phyloP scores from a whole-genome alignment of 1,140 invertebrate genomes.

The Caenorhabditis briggsae region DNA sequence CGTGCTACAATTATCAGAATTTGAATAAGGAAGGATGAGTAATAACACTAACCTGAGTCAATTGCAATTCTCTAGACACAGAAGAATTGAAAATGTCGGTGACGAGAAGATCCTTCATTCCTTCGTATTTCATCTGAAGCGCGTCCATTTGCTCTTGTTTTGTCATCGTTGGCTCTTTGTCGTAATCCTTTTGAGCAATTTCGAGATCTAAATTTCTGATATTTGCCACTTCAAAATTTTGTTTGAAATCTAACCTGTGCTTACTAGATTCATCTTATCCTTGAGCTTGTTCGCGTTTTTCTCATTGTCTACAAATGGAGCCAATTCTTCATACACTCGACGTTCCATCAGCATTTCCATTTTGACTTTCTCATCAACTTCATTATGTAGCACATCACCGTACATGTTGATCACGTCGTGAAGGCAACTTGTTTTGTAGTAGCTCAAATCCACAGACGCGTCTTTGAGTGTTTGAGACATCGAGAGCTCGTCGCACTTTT shows the following conservation, averaged over 20 bases:
- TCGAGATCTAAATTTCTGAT: slow-evolving; percentile 41
- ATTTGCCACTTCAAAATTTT: not conserved
- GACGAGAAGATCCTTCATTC: slow-evolving; percentile 55
- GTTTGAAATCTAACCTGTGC: slow-evolving; percentile 7
- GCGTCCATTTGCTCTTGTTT: slow-evolving; percentile 48
- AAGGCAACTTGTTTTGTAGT: slow-evolving; percentile 52
- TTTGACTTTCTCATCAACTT: slow-evolving; percentile 54
- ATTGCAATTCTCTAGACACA: slow-evolving; percentile 57
- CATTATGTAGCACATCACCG: slow-evolving; percentile 6
- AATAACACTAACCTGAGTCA: slow-evolving; percentile 35
- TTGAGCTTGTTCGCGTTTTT: slow-evolving; percentile 46
- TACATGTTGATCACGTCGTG: slow-evolving; percentile 48
- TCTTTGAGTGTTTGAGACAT: slow-evolving; percentile 40
- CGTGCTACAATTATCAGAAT: slow-evolving; percentile 37
- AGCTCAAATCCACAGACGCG: slow-evolving; percentile 34
- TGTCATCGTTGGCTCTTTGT: slow-evolving; percentile 25
- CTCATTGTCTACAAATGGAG: slow-evolving; percentile 41
- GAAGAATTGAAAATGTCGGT: slow-evolving; percentile 60
- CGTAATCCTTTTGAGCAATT: slow-evolving; percentile 45
- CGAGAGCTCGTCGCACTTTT: slow-evolving; percentile 57
- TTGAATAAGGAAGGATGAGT: slow-evolving; percentile 39
- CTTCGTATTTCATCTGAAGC: slow-evolving; percentile 57
- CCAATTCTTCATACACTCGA: slow-evolving; percentile 55
- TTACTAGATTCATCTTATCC: slow-evolving; percentile 35
- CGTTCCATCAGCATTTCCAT: slow-evolving; percentile 52